Conservation (phyloP, 2,113 vertebrate genomes). For the Alces alces region DNA sequence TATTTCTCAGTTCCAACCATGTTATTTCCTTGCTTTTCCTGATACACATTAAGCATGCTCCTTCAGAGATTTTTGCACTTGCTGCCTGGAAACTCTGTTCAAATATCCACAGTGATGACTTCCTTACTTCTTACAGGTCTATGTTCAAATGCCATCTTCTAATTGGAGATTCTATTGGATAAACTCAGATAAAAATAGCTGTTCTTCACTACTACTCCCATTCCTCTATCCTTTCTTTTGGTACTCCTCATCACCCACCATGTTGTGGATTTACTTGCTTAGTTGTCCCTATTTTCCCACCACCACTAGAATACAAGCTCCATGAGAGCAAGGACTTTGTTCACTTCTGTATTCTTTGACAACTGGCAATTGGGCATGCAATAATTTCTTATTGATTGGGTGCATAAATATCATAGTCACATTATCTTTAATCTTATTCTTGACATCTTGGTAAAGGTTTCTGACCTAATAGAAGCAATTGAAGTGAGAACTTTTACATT, state of each 20-base stretch:
- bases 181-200: neutral
- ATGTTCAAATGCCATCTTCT: neutral
- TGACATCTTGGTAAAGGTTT: neutral
- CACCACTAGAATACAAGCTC: neutral
- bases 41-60: neutral
- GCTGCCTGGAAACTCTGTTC: neutral
- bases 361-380: neutral
- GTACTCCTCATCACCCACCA: neutral
- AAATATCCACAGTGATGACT: neutral
- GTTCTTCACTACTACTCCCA: neutral
- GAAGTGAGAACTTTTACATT: neutral
- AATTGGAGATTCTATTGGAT: neutral
- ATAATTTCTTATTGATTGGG: neutral
- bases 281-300: neutral
- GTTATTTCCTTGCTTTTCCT: neutral
- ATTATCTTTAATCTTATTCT: neutral
- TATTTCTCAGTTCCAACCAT: neutral
- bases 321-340: neutral
- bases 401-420: neutral
- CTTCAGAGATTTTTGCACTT: neutral
- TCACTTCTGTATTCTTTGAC: neutral
- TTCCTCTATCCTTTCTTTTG: neutral
- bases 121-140: neutral
- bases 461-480: neutral
- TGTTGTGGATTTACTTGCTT: neutral